phyloP scores from a whole-genome alignment of 2,113 vertebrate species.

The Pyxicephalus adspersus region DNA sequence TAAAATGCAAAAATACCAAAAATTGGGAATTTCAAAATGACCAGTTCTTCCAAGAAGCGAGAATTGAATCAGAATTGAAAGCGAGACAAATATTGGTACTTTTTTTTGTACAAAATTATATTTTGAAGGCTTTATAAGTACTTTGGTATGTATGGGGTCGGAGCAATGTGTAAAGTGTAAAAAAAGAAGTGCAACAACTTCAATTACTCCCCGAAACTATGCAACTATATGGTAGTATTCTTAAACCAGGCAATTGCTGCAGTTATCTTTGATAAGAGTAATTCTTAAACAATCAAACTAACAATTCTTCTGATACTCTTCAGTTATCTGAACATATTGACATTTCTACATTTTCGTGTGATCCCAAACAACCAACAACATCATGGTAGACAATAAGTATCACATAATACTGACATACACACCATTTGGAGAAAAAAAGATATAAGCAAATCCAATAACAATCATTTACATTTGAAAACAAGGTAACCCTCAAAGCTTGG shows the following conservation, averaged over 20 bases:
- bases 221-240: background rate
- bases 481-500: background rate
- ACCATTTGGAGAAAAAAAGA: conserved; percentile 41
- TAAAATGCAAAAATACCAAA: too few species aligned
- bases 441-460: background rate
- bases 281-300: conserved; percentile 62
- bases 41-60: too few species aligned
- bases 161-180: too few species aligned
- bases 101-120: too few species aligned
- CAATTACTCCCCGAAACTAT: background rate
- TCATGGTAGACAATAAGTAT: background rate
- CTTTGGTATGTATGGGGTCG: too few species aligned
- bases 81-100: too few species aligned
- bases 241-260: conserved; percentile 59
- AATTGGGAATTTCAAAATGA: too few species aligned
- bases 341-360: conserved; percentile 62
- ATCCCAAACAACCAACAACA: conserved; percentile 45
- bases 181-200: background rate
- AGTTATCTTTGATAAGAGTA: conserved; percentile 64
- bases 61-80: too few species aligned
- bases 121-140: too few species aligned
- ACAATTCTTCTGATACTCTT: conserved; percentile 62
- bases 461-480: conserved; percentile 20
- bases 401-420: background rate
- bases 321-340: conserved; percentile 34